Conservation (phyloP, 2,888 invertebrate genomes). For the Stenchaetothrips biformis region DNA sequence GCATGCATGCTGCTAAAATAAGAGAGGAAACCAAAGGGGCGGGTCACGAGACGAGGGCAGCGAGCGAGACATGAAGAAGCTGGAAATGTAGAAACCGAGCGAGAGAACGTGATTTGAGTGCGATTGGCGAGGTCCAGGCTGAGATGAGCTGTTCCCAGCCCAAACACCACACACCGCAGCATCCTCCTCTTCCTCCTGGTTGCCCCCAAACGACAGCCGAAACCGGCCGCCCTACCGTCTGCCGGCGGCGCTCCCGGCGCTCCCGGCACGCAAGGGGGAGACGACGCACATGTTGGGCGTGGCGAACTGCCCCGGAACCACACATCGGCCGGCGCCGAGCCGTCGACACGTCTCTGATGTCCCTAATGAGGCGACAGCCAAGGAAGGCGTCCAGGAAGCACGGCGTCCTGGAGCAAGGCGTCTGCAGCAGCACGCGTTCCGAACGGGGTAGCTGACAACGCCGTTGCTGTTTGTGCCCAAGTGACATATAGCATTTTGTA, state of each 20-base stretch:
- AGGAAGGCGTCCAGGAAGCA: not conserved
- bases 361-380: not conserved
- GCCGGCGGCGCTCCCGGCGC: not conserved
- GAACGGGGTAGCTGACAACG: not conserved
- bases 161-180: not conserved
- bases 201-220: too few species aligned
- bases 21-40: not conserved
- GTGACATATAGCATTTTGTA: not conserved
- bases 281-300: not conserved
- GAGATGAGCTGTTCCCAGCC: not conserved
- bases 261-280: not conserved
- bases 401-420: too few species aligned
- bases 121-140: not conserved
- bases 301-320: conserved; percentile 14
- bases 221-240: too few species aligned
- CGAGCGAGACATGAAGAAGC: not conserved
- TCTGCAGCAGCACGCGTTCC: not conserved
- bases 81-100: not conserved
- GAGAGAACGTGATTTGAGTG: not conserved
- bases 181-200: not conserved
- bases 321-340: not conserved
- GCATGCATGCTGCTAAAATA: conserved; percentile 1
- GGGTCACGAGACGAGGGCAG: not conserved
- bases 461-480: not conserved
- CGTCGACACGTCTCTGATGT: not conserved